These are phyloP conservation scores for Hippocampus zosterae DNA, from an alignment of 2,113 vertebrate genomes.

Conservation along the genomic window DNA sequence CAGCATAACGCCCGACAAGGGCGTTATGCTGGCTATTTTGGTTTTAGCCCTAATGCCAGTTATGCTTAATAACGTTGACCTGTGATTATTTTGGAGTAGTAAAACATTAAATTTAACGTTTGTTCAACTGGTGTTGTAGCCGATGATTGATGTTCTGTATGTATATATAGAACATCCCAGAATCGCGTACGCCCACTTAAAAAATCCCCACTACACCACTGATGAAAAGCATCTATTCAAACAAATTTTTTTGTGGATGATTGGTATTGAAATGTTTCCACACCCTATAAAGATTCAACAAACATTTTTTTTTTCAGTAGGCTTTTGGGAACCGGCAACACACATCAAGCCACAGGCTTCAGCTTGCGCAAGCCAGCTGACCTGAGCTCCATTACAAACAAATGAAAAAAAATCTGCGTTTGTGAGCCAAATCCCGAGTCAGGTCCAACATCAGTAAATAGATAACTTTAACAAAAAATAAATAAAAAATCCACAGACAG, in stretches of 20 bases:
- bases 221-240: no score
- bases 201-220: no score
- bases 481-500: neutral
- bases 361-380: neutral
- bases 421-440: neutral
- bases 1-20: no score
- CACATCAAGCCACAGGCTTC: neutral
- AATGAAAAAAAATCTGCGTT: neutral
- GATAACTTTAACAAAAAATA: neutral
- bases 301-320: neutral
- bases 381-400: neutral
- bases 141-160: no score
- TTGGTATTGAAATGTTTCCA: neutral
- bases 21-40: no score
- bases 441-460: neutral
- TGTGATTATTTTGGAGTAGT: no score
- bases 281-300: neutral
- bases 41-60: no score
- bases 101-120: no score
- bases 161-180: no score
- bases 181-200: no score
- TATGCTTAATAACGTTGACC: no score
- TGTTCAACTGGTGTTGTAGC: no score
- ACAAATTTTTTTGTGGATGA: neutral
- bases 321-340: neutral